Percentiles rank a stretch among this genome's conserved stretches.
Conservation (phyloP, 2,797 vertebrate species). For the Bovichtus variegatus region DNA sequence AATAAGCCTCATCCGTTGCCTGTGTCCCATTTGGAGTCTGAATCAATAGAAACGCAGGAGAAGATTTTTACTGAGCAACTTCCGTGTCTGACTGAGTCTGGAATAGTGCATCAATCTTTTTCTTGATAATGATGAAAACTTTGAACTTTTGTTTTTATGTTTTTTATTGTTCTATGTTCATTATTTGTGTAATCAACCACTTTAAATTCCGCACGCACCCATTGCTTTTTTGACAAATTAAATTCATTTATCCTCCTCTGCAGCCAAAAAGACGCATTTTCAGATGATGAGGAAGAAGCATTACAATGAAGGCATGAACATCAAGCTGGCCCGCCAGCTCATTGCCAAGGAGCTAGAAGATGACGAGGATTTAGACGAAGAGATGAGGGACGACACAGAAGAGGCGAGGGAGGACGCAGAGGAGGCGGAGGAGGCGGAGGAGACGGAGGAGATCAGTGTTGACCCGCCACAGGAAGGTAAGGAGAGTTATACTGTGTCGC, state of each 20-base stretch:
- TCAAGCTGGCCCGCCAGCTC: conserved; percentile 95
- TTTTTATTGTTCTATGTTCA: too few species aligned
- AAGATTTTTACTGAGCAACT: neutral
- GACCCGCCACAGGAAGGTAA: conserved; percentile 88
- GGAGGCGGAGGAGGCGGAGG: conserved; percentile 64
- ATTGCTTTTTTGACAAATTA: neutral
- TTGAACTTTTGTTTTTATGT: neutral
- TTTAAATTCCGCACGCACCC: neutral
- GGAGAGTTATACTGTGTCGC: neutral
- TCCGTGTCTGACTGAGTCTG: neutral
- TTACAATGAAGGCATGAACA: conserved; percentile 97
- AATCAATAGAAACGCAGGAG: neutral
- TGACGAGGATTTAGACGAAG: conserved; percentile 86
- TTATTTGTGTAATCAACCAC: neutral
- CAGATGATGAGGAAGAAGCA: conserved; percentile 99
- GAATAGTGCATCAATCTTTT: neutral
- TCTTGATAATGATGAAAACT: neutral
- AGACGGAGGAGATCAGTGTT: conserved; percentile 88
- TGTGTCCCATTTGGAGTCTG: conserved; percentile 9
- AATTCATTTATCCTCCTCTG: neutral
- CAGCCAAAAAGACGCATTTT: conserved; percentile 96
- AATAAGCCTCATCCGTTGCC: conserved; percentile 4
- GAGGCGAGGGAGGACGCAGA: conserved; percentile 76
- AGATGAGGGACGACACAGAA: conserved; percentile 90
- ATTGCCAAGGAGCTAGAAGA: conserved; percentile 94